Conservation (phyloP, 1,140 invertebrate species). For the Ooceraea biroi region DNA sequence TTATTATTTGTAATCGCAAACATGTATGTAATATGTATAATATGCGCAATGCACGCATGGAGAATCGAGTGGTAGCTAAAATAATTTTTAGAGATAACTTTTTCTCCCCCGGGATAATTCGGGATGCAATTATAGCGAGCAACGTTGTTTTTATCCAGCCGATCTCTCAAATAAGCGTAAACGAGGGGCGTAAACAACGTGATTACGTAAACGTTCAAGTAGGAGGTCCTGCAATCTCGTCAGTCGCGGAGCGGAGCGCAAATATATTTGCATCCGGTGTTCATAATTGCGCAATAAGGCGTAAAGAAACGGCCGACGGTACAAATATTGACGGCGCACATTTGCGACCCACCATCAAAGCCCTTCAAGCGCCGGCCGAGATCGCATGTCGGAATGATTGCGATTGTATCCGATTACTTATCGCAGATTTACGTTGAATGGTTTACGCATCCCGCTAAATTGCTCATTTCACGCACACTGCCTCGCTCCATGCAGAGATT, state of each 20-base stretch:
- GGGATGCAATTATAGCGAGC: background rate
- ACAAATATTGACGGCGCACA: background rate
- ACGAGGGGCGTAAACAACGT: background rate
- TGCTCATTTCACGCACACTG: background rate
- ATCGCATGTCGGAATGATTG: no score
- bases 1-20: no score
- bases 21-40: no score
- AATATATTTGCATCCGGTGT: constrained; percentile 10
- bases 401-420: no score
- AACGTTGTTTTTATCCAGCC: background rate
- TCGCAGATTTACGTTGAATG: background rate
- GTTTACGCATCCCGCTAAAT: background rate
- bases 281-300: background rate
- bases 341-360: no score
- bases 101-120: background rate
- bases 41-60: no score
- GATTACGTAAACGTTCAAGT: background rate
- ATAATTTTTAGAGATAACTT: no score
- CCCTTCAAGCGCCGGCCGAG: no score
- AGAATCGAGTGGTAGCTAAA: no score
- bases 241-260: background rate
- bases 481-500: no score
- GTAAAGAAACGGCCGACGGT: background rate
- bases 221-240: background rate
- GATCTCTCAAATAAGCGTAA: background rate